Base-by-base conservation (phyloP, 2,888 invertebrate genomes). In the Baronia brevicornis region DNA sequence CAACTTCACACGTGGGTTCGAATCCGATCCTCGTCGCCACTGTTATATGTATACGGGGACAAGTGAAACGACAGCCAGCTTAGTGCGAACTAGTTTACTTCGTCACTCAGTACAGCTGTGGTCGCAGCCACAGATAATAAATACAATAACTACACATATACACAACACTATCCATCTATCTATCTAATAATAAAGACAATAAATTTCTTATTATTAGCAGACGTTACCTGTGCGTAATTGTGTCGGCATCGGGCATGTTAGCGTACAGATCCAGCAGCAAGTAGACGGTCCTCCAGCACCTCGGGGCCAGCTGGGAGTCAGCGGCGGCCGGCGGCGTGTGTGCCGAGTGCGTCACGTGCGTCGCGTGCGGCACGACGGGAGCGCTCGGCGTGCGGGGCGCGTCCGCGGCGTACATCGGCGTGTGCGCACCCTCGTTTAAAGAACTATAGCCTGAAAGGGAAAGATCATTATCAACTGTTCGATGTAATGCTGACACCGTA, bases 261-360 rank as follows among this genome's bases (percentile, higher is more conserved):
- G 96, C 96, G 64, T 98, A 98, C 29, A 97, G 74, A 59, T 97
- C 96, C 33, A 98, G 79, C 39, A 98, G 86, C 66, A 95, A 92
- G 67, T 96, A 96, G 46, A 98, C 91, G 0, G 96, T 97, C 60
- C 94, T 92, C 97, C 97, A 98, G 62, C 97, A 97, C 50, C 93
- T 89, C 5, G 95, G 95, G 2, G 89, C 89, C 43, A 86, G 60
- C 56, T 60, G 56, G 49, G 60, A 48, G 60, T 61, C 20, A 43
- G 48, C 6, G 48, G 42, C 21, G 44, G 29, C 5, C 13, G 23
- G 28, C 34, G 21, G 28, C 33, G 17, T n/a, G n/a, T n/a, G n/a
- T n/a, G n/a, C n/a, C n/a, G 28, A 40, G 33, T 25, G 37, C 40
- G 12, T 33, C 36, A 23, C 34, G 40, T 0, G 93, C 95, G 63